These are phyloP conservation scores for Spisula solida DNA, from an alignment of 2,888 invertebrate genomes.

Conservation along the genomic window DNA sequence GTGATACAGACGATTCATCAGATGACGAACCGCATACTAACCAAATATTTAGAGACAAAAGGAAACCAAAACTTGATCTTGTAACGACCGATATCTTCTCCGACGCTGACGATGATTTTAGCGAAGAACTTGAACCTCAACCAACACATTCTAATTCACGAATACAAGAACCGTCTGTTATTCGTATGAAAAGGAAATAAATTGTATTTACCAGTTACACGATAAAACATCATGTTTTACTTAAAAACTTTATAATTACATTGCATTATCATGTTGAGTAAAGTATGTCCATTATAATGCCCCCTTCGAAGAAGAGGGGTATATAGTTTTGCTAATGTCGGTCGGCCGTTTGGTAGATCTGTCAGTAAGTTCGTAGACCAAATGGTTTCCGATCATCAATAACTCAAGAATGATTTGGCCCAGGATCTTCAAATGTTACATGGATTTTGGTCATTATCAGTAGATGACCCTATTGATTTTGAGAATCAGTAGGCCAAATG, in stretches of 20 bases:
- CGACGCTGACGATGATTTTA: conserved; percentile 7
- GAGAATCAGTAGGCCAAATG: too few species aligned
- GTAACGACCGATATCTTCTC: conserved; percentile 46
- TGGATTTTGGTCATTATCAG: too few species aligned
- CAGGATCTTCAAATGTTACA: too few species aligned
- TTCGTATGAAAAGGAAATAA: conserved; percentile 38
- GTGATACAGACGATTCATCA: background rate
- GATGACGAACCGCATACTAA: background rate
- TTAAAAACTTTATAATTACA: background rate
- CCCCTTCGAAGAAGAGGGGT: too few species aligned
- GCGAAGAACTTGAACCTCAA: background rate
- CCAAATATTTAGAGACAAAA: background rate
- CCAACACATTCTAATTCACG: background rate
- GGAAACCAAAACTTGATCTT: conserved; percentile 29
- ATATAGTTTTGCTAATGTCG: too few species aligned
- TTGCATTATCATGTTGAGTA: background rate
- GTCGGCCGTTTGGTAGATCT: too few species aligned
- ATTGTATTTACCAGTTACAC: background rate
- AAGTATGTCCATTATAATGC: background rate
- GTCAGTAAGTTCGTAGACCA: too few species aligned
- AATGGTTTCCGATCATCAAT: too few species aligned
- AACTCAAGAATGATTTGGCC: too few species aligned
- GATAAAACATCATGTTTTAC: background rate
- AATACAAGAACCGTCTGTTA: background rate
- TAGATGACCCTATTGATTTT: too few species aligned